Conservation (phyloP, 2,888 invertebrate genomes). For the Dusona sp. region DNA sequence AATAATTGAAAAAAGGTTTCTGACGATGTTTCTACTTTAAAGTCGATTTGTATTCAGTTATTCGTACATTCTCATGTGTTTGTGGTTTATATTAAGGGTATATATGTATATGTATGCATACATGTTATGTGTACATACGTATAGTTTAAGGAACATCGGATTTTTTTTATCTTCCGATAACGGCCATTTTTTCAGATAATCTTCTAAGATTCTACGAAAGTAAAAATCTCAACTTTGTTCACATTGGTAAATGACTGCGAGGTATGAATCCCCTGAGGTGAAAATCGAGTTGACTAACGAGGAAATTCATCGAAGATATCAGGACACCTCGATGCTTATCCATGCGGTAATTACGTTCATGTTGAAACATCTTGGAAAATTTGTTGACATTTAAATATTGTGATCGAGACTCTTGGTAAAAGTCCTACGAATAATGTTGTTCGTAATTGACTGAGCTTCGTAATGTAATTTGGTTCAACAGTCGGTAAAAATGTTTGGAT, state of each 20-base stretch:
- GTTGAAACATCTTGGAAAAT: background rate
- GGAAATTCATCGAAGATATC: constrained; percentile 80
- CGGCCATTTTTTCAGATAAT: constrained; percentile 18
- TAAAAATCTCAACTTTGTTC: background rate
- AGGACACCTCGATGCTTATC: constrained; percentile 81
- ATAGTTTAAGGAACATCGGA: background rate
- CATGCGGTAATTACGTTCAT: constrained; percentile 80
- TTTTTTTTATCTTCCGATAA: background rate
- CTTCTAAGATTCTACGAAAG: background rate
- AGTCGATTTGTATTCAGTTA: too few relatives aligned
- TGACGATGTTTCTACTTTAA: too few relatives aligned
- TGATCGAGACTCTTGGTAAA: background rate
- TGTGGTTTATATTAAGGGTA: background rate
- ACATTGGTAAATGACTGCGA: constrained; percentile 78
- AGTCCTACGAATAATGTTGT: background rate
- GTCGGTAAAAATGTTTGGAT: background rate
- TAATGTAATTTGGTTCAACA: background rate
- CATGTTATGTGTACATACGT: background rate
- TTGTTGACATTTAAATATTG: background rate
- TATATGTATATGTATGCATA: too few relatives aligned
- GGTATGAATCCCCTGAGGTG: constrained; percentile 79
- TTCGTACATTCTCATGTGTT: background rate
- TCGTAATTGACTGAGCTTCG: background rate
- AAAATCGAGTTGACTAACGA: constrained; percentile 74
- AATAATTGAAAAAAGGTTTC: too few relatives aligned